phyloP scores from a whole-genome alignment of 2,113 vertebrate genomes.

The Crotalus tigris region DNA sequence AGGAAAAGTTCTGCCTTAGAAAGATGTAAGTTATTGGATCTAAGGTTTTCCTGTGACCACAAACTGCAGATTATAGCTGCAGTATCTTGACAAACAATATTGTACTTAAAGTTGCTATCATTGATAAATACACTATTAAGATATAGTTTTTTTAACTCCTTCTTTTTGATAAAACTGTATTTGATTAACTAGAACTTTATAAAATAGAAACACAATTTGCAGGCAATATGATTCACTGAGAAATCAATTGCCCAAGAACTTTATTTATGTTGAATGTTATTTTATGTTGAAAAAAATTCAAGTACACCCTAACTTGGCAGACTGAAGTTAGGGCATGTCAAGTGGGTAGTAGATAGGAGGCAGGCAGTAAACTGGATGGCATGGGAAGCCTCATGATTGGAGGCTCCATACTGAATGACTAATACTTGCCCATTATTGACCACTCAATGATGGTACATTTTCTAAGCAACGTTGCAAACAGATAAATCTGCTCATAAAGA shows the following conservation, averaged over 20 bases:
- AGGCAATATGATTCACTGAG: neutral
- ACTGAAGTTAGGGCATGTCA: neutral
- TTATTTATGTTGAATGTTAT: neutral
- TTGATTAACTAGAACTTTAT: neutral
- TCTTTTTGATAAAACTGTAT: neutral
- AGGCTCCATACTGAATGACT: neutral
- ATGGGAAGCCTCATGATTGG: neutral
- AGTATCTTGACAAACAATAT: neutral
- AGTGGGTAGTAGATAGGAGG: neutral
- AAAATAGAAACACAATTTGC: neutral
- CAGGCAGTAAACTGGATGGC: too few relatives aligned
- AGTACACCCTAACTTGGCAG: neutral
- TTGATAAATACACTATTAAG: neutral
- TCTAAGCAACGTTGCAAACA: neutral
- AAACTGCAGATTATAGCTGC: neutral
- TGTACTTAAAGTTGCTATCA: neutral
- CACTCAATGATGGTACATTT: neutral
- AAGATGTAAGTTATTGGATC: neutral
- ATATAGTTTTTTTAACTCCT: neutral
- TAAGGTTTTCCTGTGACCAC: neutral
- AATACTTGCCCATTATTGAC: neutral
- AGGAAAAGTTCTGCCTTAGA: too few relatives aligned
- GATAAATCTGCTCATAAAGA: neutral
- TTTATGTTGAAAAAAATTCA: neutral
- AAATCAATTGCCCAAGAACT: neutral